phyloP scores from a whole-genome alignment of 2,797 vertebrate genomes.

The Coracias cyanogaster region DNA sequence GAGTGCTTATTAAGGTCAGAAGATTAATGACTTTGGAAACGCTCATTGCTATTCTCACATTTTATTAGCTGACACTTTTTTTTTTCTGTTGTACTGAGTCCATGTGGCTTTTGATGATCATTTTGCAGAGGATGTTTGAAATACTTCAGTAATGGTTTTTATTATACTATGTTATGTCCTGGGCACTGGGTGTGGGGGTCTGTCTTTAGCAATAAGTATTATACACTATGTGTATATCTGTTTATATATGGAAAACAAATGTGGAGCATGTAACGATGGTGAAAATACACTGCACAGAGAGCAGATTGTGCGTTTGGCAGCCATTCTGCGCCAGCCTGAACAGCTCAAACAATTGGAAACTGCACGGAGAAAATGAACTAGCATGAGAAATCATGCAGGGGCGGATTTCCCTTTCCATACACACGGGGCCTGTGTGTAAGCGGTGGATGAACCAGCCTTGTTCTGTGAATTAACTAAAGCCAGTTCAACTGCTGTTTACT shows the following conservation, averaged over 20 bases:
- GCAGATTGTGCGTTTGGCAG: not conserved
- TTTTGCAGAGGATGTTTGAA: slow-evolving; percentile 17
- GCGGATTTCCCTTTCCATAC: not conserved
- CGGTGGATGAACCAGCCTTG: not conserved
- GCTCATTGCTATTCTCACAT: not conserved
- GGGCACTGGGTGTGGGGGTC: not conserved
- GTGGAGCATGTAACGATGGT: not conserved
- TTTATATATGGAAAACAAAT: slow-evolving; percentile 29
- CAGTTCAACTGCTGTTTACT: not conserved
- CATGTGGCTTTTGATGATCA: not conserved
- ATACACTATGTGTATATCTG: slow-evolving; percentile 71
- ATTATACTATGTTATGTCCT: not conserved
- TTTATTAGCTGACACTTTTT: not conserved
- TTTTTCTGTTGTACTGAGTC: not conserved
- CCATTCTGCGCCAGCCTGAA: not conserved
- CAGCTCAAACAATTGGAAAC: not conserved
- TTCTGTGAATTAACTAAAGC: not conserved
- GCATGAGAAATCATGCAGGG: not conserved
- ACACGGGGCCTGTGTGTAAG: not conserved
- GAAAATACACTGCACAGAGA: slow-evolving; percentile 55
- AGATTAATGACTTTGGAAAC: not conserved
- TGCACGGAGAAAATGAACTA: not conserved
- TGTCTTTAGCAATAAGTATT: slow-evolving; percentile 66
- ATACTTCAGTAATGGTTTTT: slow-evolving; percentile 2
- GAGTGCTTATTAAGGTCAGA: not conserved